A percentile compares a stretch with the other conserved stretches of the same genome.
These are phyloP conservation scores for Poeciliopsis prolifica DNA, from an alignment of 2,113 vertebrate genomes.

Conservation along the genomic window DNA sequence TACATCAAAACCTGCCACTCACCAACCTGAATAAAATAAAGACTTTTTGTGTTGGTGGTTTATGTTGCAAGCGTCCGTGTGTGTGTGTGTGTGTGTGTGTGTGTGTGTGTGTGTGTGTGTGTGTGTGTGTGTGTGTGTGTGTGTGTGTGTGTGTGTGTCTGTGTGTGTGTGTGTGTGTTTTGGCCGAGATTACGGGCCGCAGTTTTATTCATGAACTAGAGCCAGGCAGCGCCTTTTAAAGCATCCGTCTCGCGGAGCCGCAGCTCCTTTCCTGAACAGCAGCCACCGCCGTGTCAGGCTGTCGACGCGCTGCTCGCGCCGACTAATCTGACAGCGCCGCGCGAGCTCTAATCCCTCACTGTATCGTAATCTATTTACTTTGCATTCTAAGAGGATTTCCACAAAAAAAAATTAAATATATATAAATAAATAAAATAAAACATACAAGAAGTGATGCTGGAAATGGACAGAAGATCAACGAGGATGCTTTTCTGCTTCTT, in stretches of 20 bases:
- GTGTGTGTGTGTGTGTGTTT: conserved; percentile 50
- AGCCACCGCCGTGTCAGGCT: conserved; percentile 90
- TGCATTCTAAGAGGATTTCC: conserved; percentile 96
- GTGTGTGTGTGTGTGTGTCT: conserved; percentile 40
- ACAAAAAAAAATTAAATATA: conserved; percentile 71
- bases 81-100: conserved; percentile 29
- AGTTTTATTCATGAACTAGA: conserved; percentile 81
- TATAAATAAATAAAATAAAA: conserved; percentile 44
- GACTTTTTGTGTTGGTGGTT: conserved; percentile 53
- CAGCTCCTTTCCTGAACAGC: conserved; percentile 82
- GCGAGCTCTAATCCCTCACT: conserved; percentile 91
- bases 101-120: conserved; percentile 44
- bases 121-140: conserved; percentile 41
- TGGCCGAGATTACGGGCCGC: conserved; percentile 76
- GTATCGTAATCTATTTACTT: conserved; percentile 97
- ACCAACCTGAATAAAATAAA: conserved; percentile 66
- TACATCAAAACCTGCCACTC: conserved; percentile 51
- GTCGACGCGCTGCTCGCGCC: conserved; percentile 87
- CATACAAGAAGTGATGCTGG: conserved; percentile 87
- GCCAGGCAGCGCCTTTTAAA: conserved; percentile 76
- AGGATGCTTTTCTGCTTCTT: conserved; percentile 69
- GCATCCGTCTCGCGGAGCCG: conserved; percentile 69
- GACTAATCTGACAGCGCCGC: conserved; percentile 95
- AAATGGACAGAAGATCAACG: conserved; percentile 86
- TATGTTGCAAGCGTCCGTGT: conserved; percentile 44